phyloP scores from a whole-genome alignment of 1,140 invertebrate species.

The Zaprionus vittiger region DNA sequence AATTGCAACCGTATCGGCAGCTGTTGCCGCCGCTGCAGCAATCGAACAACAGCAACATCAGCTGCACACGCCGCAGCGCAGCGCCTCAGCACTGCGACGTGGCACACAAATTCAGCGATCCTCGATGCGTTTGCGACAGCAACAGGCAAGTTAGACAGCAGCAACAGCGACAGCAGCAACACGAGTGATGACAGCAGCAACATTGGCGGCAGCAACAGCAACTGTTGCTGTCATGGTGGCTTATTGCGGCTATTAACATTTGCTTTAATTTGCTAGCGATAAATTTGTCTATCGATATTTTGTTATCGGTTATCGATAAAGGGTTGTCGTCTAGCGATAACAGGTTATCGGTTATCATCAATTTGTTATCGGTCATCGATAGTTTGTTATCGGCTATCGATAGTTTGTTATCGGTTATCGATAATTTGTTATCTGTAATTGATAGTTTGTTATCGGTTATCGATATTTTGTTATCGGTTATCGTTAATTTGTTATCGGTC shows the following conservation, averaged over 20 bases:
- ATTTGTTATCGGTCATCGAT: no score
- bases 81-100: conserved; percentile 61
- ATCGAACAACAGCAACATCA: conserved; percentile 28
- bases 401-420: no score
- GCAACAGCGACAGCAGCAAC: conserved; percentile 40
- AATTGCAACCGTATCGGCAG: conserved; percentile 29
- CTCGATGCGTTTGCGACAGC: conserved; percentile 80
- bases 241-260: no score
- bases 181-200: no score
- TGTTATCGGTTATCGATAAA: no score
- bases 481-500: no score
- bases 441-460: no score
- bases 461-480: no score
- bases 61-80: conserved; percentile 55
- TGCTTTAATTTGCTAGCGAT: not conserved
- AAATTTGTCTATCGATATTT: not conserved
- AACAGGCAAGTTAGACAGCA: conserved; percentile 73
- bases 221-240: not conserved
- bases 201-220: not conserved
- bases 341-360: no score
- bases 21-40: conserved; percentile 34
- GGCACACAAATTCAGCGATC: conserved; percentile 73
- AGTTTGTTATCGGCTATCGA: no score
- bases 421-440: no score
- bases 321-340: no score